phyloP scores from a whole-genome alignment of 2,797 vertebrate genomes.

The Enteromius anoplus region DNA sequence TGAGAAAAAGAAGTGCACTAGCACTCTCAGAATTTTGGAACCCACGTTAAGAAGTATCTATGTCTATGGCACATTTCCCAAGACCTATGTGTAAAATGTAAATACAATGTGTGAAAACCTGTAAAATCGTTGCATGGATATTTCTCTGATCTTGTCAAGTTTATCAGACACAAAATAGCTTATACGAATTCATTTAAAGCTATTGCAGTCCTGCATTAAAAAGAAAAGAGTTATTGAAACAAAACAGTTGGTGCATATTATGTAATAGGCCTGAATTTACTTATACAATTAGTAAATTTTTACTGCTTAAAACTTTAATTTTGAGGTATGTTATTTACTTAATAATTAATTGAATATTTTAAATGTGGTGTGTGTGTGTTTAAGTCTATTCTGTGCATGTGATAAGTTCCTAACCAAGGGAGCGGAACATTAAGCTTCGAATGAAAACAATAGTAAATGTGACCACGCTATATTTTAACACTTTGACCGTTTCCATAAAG shows the following conservation, averaged over 20 bases:
- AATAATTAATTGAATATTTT: background rate
- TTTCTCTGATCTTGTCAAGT: background rate
- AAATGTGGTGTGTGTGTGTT: background rate
- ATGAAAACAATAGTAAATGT: background rate
- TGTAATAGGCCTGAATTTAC: background rate
- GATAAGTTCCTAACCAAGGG: background rate
- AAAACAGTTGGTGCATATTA: background rate
- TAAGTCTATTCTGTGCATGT: conserved; percentile 1
- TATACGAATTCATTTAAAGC: background rate
- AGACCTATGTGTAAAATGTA: background rate
- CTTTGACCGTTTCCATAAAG: background rate
- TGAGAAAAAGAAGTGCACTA: background rate
- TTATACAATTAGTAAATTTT: too few species aligned
- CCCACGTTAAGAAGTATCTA: background rate
- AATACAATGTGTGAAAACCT: background rate
- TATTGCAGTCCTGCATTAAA: background rate
- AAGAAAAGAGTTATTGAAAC: background rate
- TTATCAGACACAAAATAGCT: background rate
- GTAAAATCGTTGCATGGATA: background rate
- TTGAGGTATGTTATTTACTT: background rate
- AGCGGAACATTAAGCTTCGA: background rate
- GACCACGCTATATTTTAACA: background rate
- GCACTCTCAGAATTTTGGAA: background rate
- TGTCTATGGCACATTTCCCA: background rate
- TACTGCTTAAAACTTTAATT: background rate